phyloP scores from a whole-genome alignment of 2,797 vertebrate species.

The Arctocebus calabarensis region DNA sequence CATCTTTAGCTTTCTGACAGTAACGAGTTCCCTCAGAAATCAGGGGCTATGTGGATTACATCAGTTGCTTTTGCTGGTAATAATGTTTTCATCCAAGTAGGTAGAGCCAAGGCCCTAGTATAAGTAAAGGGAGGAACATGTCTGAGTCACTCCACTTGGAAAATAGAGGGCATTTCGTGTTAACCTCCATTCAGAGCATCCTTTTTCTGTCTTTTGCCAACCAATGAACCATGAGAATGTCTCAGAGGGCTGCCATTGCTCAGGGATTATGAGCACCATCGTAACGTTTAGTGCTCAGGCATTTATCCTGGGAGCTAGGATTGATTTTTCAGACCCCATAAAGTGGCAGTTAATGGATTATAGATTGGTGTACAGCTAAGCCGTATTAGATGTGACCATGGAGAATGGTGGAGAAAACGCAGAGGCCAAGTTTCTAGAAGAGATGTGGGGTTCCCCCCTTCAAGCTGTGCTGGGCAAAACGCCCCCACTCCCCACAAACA shows the following conservation, averaged over 20 bases:
- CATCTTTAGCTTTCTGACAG: not conserved
- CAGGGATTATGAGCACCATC: accelerated
- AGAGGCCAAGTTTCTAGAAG: not conserved
- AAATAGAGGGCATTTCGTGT: accelerated
- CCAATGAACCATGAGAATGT: accelerated
- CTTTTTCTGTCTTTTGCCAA: not conserved
- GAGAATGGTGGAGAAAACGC: not conserved
- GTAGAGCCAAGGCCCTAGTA: not conserved
- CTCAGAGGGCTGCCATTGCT: not conserved
- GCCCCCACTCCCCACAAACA: accelerated
- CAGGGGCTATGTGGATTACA: not conserved
- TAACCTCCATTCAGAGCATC: accelerated
- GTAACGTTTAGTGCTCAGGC: not conserved
- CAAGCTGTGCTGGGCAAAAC: not conserved
- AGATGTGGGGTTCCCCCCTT: too few relatives aligned
- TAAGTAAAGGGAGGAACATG: accelerated
- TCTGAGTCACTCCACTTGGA: not conserved
- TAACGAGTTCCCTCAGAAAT: not conserved
- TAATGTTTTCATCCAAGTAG: too few relatives aligned
- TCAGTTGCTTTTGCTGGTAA: not conserved
- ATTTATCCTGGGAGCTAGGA: not conserved
- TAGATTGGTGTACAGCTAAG: not conserved
- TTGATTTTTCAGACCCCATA: not conserved
- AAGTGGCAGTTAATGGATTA: not conserved
- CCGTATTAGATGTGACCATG: not conserved